Evolutionary conservation across 2,888 invertebrate species (phyloP).

Genomic region (Ligdia adustata): DNA sequence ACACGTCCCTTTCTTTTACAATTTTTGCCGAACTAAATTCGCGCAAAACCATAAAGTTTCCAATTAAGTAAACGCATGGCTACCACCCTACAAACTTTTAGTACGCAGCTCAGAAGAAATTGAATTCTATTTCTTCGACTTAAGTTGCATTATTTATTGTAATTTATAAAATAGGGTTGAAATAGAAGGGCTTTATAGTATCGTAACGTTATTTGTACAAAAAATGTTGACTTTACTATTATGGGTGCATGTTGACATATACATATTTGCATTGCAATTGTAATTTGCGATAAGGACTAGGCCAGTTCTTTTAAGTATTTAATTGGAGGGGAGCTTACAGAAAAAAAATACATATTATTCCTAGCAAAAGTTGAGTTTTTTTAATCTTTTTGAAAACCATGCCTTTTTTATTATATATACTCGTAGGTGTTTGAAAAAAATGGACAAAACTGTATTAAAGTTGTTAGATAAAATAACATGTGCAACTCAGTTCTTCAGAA

Average conservation of each 20-base stretch:
- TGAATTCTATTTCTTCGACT: neutral
- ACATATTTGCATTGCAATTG: constrained; percentile 55
- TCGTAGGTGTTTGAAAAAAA: too few species aligned
- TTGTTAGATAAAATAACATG: too few species aligned
- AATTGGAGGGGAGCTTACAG: constrained; percentile 24
- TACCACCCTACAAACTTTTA: constrained; percentile 44
- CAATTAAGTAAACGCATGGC: constrained; percentile 63
- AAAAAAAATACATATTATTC: too few species aligned
- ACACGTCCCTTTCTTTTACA: too few species aligned
- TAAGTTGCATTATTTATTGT: constrained; percentile 34
- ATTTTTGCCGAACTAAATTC: constrained; percentile 30
- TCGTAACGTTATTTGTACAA: constrained; percentile 59
- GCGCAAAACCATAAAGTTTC: constrained; percentile 49
- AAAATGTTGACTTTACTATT: constrained; percentile 66
- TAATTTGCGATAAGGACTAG: constrained; percentile 47
- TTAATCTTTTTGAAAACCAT: too few species aligned
- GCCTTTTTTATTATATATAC: too few species aligned
- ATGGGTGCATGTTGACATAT: constrained; percentile 59
- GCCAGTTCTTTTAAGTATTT: constrained; percentile 31
- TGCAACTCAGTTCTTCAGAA: too few species aligned
- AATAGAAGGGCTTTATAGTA: constrained; percentile 19
- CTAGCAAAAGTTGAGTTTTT: too few species aligned
- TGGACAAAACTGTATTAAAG: too few species aligned
- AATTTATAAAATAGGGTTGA: constrained; percentile 32
- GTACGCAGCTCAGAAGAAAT: constrained; percentile 26